A percentile compares a stretch with the other conserved stretches of the same genome.
phyloP scores from a whole-genome alignment of 2,888 invertebrate species.

The Emesis russula region DNA sequence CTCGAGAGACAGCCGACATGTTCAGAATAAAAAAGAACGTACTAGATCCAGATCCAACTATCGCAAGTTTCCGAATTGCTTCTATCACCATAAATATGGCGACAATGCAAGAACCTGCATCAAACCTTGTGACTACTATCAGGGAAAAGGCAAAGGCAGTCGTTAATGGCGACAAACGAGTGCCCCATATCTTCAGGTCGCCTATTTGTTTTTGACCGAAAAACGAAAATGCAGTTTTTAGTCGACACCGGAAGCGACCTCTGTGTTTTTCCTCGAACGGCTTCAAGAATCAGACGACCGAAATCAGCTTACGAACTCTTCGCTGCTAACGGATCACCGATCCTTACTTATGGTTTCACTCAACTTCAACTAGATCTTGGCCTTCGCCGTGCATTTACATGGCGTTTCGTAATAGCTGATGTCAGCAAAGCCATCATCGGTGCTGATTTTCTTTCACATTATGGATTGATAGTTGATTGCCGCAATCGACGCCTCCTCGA shows the following conservation, averaged over 20 bases:
- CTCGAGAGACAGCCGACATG: not conserved
- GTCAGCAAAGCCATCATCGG: slow-evolving; percentile 65
- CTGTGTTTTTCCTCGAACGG: not conserved
- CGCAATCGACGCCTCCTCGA: slow-evolving; percentile 49
- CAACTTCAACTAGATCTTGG: slow-evolving; percentile 56
- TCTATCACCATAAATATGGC: slow-evolving; percentile 50
- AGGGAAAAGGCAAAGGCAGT: slow-evolving; percentile 62
- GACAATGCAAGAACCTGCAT: slow-evolving; percentile 36
- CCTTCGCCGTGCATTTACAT: slow-evolving; percentile 70
- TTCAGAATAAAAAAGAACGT: not conserved
- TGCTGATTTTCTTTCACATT: slow-evolving; percentile 51
- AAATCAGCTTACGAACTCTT: slow-evolving; percentile 27
- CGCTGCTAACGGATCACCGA: slow-evolving; percentile 74
- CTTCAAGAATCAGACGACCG: not conserved
- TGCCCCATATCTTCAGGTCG: slow-evolving; percentile 51
- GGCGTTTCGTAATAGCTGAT: slow-evolving; percentile 79
- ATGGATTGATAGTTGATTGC: slow-evolving; percentile 59
- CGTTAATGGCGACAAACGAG: slow-evolving; percentile 70
- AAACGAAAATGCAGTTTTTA: not conserved
- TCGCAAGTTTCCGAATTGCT: slow-evolving; percentile 63
- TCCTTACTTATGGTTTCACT: slow-evolving; percentile 67
- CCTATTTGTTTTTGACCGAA: slow-evolving; percentile 39
- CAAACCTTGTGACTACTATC: not conserved
- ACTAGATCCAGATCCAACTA: slow-evolving; percentile 9
- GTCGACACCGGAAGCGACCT: not conserved